Evolutionary conservation across 2,113 vertebrate genomes (phyloP), one percentile per base, ranked within the genome.

Genomic region (Limanda limanda): DNA sequence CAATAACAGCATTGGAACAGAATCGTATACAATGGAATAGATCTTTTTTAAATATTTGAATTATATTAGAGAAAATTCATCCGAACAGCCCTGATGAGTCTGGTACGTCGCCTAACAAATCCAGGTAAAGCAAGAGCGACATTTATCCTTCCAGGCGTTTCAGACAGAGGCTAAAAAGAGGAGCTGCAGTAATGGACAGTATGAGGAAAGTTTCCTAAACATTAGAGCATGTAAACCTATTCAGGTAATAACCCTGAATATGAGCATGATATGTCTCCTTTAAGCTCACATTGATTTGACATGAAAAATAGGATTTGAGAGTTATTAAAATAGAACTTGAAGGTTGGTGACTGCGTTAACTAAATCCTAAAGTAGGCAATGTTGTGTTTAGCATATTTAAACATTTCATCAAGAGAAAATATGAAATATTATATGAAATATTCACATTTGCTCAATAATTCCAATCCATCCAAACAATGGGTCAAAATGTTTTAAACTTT

Each of bases 401-500:
- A 23, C 18, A 55, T 21, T 48, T 71, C 18, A 51, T 1, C 3
- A 8, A 77, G 14, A 24, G 2, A 68, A 68, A 57, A 51, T 40
- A 1, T 2, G 31, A 59, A 11, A 2, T 35, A 10, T 17, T 37
- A 14, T 5, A 37, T 69, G 1, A 80, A 37, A 64, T 67, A 10
- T 45, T 66, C 0, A 31, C 70, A 51, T 37, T 47, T 61, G 52
- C 3, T 12, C 12, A 57, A 55, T 23, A 10, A 42, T 52, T 66
- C 12, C 9, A 64, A 31, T 31, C 31, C 6, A 31, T 31, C 31
- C 6, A 31, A 31, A 31, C 31, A 31, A 67, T 56, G 5, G 47
- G 40, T 59, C 40, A 74, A 75, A 71, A 63, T 1, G 24, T 61
- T 52, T 31, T 1, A 66, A 71, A 75, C n/a, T 48, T 73, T 69